Base-by-base conservation (phyloP, 2,888 invertebrate genomes). In the Ectropis crepuscularia region DNA sequence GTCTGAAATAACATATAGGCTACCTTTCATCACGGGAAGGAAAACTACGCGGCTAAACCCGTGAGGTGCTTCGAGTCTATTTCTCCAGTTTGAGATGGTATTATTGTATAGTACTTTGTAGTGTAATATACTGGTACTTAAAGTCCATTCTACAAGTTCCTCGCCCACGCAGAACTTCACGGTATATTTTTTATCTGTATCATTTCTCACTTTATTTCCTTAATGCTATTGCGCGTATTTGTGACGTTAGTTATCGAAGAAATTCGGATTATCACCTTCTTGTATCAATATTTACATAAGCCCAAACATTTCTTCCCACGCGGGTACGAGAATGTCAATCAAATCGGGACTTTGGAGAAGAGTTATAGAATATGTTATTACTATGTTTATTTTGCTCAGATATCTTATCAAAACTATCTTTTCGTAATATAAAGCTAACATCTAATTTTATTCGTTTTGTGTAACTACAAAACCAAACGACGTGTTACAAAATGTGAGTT, bases 271-370 rank as follows among this genome's bases (percentile, higher is more conserved):
- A 62, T 65, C 64, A 60, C 64, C 57, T 57, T 51, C 46, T 55
- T 65, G 53, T 72, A 70, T 72, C 71, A 60, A 67, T 74, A 68
- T 76, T 75, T 70, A 68, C 71, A 68, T 69, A 67, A 67, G 66
- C 67, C 64, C 57, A 65, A 67, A 54, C 61, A 53, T 65, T 59
- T 66, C 61, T 77, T 77, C 76, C 74, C 77, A 77, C 76, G 74
- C 73, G 57, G 41, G 46, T 57, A 57, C 55, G 61, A 41, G 60
- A 57, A 49, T 67, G 74, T 72, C 74, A 72, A 71, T 75, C 74
- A 69, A 68, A 67, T 65, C 11, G 54, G 59, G 55, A 64, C 46
- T 64, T 53, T 67, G 65, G 65, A 74, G 67, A 70, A 10, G 16
- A 53, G 43, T 53, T 53, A 43, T 53, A 53, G 43, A 43, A 53